A percentile compares a stretch with the other conserved stretches of the same genome.
Conservation (phyloP, 2,888 invertebrate species). For the Podotricha telesiphe region DNA sequence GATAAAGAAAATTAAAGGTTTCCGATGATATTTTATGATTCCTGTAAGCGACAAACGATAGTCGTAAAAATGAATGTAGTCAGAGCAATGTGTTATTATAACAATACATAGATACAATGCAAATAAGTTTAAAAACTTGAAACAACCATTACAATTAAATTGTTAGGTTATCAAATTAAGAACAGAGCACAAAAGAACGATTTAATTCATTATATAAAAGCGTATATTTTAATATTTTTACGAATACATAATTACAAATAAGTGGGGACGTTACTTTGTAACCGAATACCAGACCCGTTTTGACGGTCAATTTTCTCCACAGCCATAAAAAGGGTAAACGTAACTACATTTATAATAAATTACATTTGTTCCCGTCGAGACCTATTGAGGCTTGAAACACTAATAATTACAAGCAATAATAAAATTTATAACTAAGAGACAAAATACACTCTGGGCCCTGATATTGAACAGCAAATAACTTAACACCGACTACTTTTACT, state of each 20-base stretch:
- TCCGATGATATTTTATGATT: conserved; percentile 77
- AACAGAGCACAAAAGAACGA: not conserved
- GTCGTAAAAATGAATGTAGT: conserved; percentile 72
- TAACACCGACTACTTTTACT: not conserved
- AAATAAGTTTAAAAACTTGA: conserved; percentile 18
- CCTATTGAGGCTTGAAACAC: conserved; percentile 12
- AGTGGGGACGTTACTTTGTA: conserved; percentile 61
- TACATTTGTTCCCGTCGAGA: conserved; percentile 56
- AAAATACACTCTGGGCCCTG: not conserved
- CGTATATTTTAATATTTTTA: conserved; percentile 29
- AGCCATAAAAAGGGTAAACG: conserved; percentile 65
- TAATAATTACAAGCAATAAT: conserved; percentile 3
- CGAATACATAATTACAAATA: conserved; percentile 54
- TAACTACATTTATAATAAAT: conserved; percentile 73
- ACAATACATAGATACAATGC: conserved; percentile 39
- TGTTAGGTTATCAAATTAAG: conserved; percentile 8
- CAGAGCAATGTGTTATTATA: conserved; percentile 50
- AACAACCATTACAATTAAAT: conserved; percentile 2
- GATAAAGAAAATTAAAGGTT: conserved; percentile 80
- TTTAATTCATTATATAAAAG: conserved; percentile 13
- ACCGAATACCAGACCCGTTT: conserved; percentile 50
- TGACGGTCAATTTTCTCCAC: conserved; percentile 65
- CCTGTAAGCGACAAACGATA: conserved; percentile 74
- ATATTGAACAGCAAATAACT: not conserved
- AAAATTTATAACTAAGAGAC: conserved; percentile 5